phyloP scores from a whole-genome alignment of 2,888 invertebrate species.

The Aleiodes testaceus region DNA sequence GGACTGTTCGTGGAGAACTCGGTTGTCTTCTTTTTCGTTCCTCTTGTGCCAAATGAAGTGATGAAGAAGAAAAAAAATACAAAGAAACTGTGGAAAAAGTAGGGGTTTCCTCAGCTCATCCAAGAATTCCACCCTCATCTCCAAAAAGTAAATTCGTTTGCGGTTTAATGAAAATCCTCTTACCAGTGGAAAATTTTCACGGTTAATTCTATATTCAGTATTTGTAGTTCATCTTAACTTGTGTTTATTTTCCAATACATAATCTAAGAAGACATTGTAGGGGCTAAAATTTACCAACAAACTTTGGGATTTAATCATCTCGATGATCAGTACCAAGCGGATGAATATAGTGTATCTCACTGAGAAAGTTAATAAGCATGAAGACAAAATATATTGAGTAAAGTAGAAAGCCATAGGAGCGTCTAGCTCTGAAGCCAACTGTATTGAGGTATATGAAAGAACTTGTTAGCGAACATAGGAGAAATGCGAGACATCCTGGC shows the following conservation, averaged over 20 bases:
- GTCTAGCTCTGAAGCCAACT: slow-evolving; percentile 72
- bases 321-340: slow-evolving; percentile 70
- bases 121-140: slow-evolving; percentile 4
- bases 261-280: background rate
- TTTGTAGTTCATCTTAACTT: background rate
- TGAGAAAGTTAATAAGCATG: slow-evolving; percentile 73
- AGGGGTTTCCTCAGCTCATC: no score
- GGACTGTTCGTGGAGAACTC: slow-evolving; percentile 17
- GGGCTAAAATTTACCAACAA: background rate
- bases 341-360: slow-evolving; percentile 72
- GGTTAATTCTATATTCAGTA: no score
- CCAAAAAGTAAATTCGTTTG: slow-evolving; percentile 14
- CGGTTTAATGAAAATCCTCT: background rate
- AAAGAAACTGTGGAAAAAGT: background rate
- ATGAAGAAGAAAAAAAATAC: background rate
- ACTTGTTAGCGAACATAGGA: slow-evolving; percentile 71
- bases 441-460: slow-evolving; percentile 73
- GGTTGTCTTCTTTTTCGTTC: slow-evolving; percentile 8
- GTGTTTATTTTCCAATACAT: background rate
- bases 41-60: slow-evolving; percentile 1
- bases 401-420: slow-evolving; percentile 74
- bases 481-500: slow-evolving; percentile 71
- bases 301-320: slow-evolving; percentile 46
- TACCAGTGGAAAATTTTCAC: no score
- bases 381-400: slow-evolving; percentile 74